Evolutionary conservation across 2,888 invertebrate species (phyloP), one percentile per base, ranked within the genome.

Genomic region (Fragum whitleyi): DNA sequence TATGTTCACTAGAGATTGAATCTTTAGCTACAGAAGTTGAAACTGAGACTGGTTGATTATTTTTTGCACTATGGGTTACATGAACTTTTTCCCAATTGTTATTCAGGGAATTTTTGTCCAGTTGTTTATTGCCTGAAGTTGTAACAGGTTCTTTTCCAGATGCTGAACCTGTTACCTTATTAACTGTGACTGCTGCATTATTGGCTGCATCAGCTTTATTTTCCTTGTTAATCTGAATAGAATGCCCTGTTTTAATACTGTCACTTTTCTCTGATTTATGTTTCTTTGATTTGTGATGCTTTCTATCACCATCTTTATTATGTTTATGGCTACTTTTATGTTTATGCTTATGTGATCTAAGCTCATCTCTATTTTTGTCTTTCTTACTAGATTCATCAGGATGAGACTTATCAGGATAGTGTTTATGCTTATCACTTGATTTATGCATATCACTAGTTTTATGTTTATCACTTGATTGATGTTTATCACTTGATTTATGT

Each of bases 301-400:
- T 19, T 53, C 51, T 67, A 16, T 68, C 32, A n/a, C 53, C 23
- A 47, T 53, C 21, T 70, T 57, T 29, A 68, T 71, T 26, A 42
- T 23, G 26, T 32, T 42, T n/a, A n/a, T 65, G 65, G 7, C 28
- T 11, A 21, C 19, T 39, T 65, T 65, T 65, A 26, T 42, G 42
- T 26, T 65, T 39, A 11, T 28, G 29, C 32, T 32, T 36, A 16
- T 14, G 14, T 42, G 42, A 65, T 14, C 21, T 39, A 42, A 32
- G 61, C 32, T 32, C 61, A 61, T 61, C 61, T 19, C 7, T 32
- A 1, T 16, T 61, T 19, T 32, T 16, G 16, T 61, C 5, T 61
- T 28, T 29, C 19, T 29, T 16, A 29, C n/a, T 32, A n/a, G n/a
- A 28, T 29, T 61, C 32, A 32, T 14, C 29, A 19, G 14, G 9